Evolutionary conservation across 2,797 vertebrate species (phyloP).

Genomic region (Gymnodraco acuticeps): DNA sequence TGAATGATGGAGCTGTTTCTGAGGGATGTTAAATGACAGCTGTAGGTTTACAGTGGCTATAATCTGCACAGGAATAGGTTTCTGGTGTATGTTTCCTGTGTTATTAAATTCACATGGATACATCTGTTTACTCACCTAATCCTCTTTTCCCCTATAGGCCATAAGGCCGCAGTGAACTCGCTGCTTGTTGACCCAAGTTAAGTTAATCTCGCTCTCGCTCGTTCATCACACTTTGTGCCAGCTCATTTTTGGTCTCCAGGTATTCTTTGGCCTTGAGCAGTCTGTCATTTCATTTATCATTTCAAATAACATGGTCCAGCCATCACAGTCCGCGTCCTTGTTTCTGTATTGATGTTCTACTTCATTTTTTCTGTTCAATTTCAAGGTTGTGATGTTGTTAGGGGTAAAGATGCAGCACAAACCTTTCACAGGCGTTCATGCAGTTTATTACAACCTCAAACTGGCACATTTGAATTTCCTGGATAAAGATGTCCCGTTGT

Average conservation of each 20-base stretch:
- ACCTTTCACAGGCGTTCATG: neutral
- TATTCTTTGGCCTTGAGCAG: slow-evolving; percentile 2
- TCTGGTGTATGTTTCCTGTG: neutral
- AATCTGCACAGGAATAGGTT: neutral
- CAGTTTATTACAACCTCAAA: neutral
- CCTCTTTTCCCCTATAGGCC: neutral
- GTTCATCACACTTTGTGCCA: neutral
- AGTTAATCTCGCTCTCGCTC: slow-evolving; percentile 5
- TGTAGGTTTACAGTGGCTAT: too few species aligned
- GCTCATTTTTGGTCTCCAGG: neutral
- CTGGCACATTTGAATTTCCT: too few species aligned
- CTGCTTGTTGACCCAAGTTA: neutral
- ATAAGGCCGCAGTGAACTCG: neutral
- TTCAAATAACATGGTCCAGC: neutral
- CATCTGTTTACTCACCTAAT: slow-evolving; percentile 10
- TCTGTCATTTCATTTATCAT: neutral
- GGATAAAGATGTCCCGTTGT: neutral
- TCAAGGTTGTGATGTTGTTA: neutral
- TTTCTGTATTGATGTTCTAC: neutral
- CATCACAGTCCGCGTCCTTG: neutral
- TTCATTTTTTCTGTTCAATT: neutral
- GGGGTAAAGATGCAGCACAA: neutral
- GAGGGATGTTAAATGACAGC: too few species aligned
- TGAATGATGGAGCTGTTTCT: too few species aligned
- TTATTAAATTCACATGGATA: neutral